Evolutionary conservation across 2,888 invertebrate genomes (phyloP), one percentile per base, ranked within the genome.

Genomic region (Volucella inanis): DNA sequence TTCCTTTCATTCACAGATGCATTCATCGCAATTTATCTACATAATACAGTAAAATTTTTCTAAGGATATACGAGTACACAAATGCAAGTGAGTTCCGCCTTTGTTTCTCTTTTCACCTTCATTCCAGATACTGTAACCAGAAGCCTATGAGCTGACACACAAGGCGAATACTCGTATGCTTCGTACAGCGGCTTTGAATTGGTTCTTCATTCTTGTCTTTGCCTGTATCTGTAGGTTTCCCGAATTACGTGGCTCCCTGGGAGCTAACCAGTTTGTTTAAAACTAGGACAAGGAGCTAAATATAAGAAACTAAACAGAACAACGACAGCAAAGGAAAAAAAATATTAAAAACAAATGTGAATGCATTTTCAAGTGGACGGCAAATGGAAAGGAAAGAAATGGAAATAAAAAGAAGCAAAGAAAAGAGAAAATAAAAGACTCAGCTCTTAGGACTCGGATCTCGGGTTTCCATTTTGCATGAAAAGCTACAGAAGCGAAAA

Each of bases 231-330:
- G 49, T 67, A 15, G 57, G 57, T n/a, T 80, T 72, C 72, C 72
- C 67, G 81, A 85, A 85, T 85, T 81, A 81, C 81, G 31, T 31
- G 6, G 31, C 81, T 85, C 76, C 85, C 81, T 76, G 47, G 71
- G 72, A 85, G 67, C 76, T 81, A 80, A 81, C 85, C 55, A 62
- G 85, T 85, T 85, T 81, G 77, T 81, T 81, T 64, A 76, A 85
- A 85, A 85, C 76, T 85, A 77, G 81, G 85, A 85, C 85, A 85
- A 85, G 85, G 85, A 81, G 81, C 72, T 81, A 68, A 85, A 72
- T 68, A 1, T 31, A 77, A 85, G 52, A 76, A 62, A 43, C 57
- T 67, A 80, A 84, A 47, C 57, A 31, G 31, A 31, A 31, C 31
- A 31, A 31, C 31, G 31, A 31, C 6, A 76, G 39, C 22, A 72